Evolutionary conservation across 2,113 vertebrate species (phyloP).

Genomic region (Catharus minimus): DNA sequence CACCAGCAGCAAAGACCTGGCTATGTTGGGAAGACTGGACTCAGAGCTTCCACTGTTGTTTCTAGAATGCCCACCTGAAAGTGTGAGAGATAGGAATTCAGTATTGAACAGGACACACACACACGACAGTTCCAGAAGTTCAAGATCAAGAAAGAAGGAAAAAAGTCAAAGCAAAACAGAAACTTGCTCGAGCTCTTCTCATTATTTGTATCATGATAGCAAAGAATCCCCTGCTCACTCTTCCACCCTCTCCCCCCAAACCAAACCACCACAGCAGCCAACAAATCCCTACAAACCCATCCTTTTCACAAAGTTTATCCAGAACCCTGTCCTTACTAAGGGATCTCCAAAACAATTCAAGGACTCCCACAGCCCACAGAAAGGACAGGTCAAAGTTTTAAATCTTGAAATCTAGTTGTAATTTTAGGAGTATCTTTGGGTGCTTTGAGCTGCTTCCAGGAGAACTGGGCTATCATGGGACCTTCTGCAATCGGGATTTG

Average conservation of each 20-base stretch:
- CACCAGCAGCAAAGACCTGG: slow-evolving; percentile 99
- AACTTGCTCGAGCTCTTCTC: background rate
- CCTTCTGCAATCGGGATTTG: background rate
- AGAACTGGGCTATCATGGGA: background rate
- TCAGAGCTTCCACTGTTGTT: slow-evolving; percentile 99
- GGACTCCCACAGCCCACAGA: background rate
- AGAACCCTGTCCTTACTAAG: background rate
- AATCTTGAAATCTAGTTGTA: background rate
- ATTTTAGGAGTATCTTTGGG: background rate
- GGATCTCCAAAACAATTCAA: background rate
- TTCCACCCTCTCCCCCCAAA: background rate
- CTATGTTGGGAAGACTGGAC: slow-evolving; percentile 98
- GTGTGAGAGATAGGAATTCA: slow-evolving; percentile 88
- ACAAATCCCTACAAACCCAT: background rate
- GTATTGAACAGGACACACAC: slow-evolving; percentile 70
- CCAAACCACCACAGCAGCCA: background rate
- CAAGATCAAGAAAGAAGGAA: slow-evolving; percentile 53
- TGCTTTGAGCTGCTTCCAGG: background rate
- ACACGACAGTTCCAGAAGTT: slow-evolving; percentile 69
- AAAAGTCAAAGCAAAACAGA: slow-evolving; percentile 33
- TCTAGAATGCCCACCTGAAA: slow-evolving; percentile 97
- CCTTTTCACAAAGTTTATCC: background rate
- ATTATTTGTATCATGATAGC: rapidly evolving
- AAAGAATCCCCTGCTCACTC: background rate
- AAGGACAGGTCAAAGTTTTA: background rate